Evolutionary conservation across 2,113 vertebrate genomes (phyloP).

Genomic region (Platysternon megacephalum): DNA sequence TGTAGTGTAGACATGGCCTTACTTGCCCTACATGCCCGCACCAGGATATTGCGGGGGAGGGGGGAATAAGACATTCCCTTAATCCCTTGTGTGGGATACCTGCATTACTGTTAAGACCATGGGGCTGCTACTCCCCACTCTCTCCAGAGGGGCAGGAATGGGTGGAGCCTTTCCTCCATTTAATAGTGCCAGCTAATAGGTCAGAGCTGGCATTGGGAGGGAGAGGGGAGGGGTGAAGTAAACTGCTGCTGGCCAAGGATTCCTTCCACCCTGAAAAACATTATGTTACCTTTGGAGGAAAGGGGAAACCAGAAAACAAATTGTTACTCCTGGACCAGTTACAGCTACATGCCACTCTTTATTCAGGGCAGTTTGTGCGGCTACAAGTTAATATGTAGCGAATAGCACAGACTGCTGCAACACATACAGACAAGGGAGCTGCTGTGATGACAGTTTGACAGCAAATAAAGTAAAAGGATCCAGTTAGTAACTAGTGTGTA

Average conservation of each 20-base stretch:
- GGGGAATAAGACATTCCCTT: fast-evolving
- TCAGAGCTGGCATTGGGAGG: not conserved
- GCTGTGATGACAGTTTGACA: not conserved
- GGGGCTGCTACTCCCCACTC: not conserved
- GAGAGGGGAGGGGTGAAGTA: too few relatives aligned
- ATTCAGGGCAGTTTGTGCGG: not conserved
- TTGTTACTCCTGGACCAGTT: not conserved
- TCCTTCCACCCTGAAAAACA: not conserved
- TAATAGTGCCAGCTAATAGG: fast-evolving
- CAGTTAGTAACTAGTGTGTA: not conserved
- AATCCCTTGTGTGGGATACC: not conserved
- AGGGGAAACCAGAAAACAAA: not conserved
- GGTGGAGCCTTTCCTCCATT: not conserved
- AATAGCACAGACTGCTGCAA: not conserved
- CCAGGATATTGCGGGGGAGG: fast-evolving
- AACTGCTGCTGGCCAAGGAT: not conserved
- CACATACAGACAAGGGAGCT: not conserved
- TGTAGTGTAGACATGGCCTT: too few relatives aligned
- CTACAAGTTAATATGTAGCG: not conserved
- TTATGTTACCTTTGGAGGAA: not conserved
- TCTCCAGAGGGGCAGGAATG: not conserved
- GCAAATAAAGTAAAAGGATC: not conserved
- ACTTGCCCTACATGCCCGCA: not conserved
- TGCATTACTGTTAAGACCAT: not conserved
- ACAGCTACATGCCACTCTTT: not conserved